Evolutionary conservation across 2,888 invertebrate genomes (phyloP).

Genomic region (Xylophagus ater): DNA sequence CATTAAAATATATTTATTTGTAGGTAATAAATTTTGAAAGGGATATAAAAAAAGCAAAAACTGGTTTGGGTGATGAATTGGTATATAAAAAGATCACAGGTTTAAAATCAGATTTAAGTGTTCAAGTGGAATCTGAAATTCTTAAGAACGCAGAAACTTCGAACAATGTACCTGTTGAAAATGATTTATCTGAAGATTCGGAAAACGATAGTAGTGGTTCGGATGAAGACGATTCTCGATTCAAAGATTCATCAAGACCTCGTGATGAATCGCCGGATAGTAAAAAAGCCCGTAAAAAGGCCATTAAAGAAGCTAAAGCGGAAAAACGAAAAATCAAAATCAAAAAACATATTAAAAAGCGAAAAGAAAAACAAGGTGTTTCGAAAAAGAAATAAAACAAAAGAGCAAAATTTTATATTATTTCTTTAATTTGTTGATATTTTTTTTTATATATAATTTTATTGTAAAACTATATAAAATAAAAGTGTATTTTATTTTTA

Average conservation of each 20-base stretch:
- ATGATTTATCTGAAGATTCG: conserved; percentile 2
- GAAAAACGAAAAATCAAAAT: conserved; percentile 81
- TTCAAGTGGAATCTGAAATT: conserved; percentile 57
- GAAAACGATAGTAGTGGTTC: conserved; percentile 15
- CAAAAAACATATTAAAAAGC: conserved; percentile 88
- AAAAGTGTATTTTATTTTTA: no score
- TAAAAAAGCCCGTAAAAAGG: conserved; percentile 75
- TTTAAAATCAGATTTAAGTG: conserved; percentile 66
- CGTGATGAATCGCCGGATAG: conserved; percentile 72
- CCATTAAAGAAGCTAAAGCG: conserved; percentile 76
- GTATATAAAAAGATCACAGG: conserved; percentile 82
- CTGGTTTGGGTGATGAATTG: conserved; percentile 59
- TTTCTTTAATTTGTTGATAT: neutral
- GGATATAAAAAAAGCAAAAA: conserved; percentile 70
- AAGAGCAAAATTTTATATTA: neutral
- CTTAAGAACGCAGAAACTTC: conserved; percentile 34
- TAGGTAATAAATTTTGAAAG: conserved; percentile 75
- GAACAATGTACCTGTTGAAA: neutral
- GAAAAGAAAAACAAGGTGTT: conserved; percentile 54
- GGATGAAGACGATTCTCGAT: conserved; percentile 39
- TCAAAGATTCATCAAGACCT: conserved; percentile 54
- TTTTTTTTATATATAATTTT: no score
- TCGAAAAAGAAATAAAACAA: conserved; percentile 32
- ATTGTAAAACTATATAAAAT: no score
- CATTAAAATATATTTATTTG: conserved; percentile 17